phyloP scores from a whole-genome alignment of 2,797 vertebrate genomes.

The Microchirus variegatus region DNA sequence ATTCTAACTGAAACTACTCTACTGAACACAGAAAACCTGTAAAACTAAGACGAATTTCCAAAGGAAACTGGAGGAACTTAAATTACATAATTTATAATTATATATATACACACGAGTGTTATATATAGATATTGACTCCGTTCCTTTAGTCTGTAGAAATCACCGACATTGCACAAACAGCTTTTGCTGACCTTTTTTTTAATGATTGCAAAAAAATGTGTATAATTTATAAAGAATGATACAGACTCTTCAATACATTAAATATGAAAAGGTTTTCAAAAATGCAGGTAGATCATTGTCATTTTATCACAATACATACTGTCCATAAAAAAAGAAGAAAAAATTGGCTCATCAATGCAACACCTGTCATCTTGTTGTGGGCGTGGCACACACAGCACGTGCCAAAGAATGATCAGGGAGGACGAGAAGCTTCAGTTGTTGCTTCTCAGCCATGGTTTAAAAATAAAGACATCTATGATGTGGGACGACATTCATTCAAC shows the following conservation, averaged over 20 bases:
- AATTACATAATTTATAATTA: too few species aligned
- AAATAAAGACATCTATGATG: slow-evolving; percentile 29
- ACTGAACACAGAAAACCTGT: too few species aligned
- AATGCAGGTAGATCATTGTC: slow-evolving; percentile 66
- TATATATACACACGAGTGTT: too few species aligned
- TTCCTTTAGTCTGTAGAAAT: too few species aligned
- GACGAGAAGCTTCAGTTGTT: slow-evolving; percentile 16
- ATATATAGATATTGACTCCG: too few species aligned
- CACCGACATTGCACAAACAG: not conserved
- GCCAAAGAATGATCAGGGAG: slow-evolving; percentile 32
- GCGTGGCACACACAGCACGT: slow-evolving; percentile 55
- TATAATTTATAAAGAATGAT: slow-evolving; percentile 73
- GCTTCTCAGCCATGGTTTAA: slow-evolving; percentile 38
- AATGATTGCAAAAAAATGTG: slow-evolving; percentile 77
- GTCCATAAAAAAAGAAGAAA: slow-evolving; percentile 60
- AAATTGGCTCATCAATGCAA: slow-evolving; percentile 83
- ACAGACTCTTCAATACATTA: slow-evolving; percentile 72
- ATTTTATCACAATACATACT: slow-evolving; percentile 65
- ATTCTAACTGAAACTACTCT: too few species aligned
- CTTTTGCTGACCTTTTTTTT: slow-evolving; percentile 57
- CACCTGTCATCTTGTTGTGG: slow-evolving; percentile 59
- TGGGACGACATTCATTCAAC: slow-evolving; percentile 49
- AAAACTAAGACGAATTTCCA: too few species aligned
- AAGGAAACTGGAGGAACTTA: too few species aligned
- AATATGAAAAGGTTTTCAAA: slow-evolving; percentile 75